Percentiles rank a stretch among this genome's conserved stretches.
phyloP scores from a whole-genome alignment of 35 echinoderm and acorn worm species.

The Ophiothrix spiculata region DNA sequence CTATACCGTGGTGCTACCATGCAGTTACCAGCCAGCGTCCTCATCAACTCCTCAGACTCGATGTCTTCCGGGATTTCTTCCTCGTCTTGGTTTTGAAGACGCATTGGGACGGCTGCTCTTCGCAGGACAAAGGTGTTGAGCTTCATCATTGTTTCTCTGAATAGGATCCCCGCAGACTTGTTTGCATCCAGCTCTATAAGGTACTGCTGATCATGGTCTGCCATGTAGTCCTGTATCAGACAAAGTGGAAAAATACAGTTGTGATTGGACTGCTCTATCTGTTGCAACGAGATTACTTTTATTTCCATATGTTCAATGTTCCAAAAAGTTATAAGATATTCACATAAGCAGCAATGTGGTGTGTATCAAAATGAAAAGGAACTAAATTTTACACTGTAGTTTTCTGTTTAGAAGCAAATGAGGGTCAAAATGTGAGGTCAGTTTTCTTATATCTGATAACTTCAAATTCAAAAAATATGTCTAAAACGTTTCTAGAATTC shows the following conservation, averaged over 20 bases:
- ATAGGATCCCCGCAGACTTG: conserved; percentile 46
- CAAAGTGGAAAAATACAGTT: neutral
- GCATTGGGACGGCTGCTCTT: conserved; percentile 87
- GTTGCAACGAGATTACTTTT: neutral
- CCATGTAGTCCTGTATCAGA: conserved; percentile 82
- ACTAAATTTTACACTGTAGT: too few relatives aligned
- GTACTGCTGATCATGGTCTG: conserved; percentile 93
- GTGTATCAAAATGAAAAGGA: too few relatives aligned
- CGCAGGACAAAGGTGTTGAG: conserved; percentile 88
- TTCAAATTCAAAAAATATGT: too few relatives aligned
- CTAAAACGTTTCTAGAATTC: too few relatives aligned
- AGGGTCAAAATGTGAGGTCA: too few relatives aligned
- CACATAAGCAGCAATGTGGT: too few relatives aligned
- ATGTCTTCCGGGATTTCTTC: conserved; percentile 96
- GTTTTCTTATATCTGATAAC: too few relatives aligned
- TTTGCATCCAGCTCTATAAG: conserved; percentile 91
- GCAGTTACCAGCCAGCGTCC: conserved; percentile 70
- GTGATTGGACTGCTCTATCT: neutral
- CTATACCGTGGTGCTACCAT: conserved; percentile 93
- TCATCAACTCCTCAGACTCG: conserved; percentile 94
- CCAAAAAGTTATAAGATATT: neutral
- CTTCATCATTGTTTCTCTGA: conserved; percentile 77
- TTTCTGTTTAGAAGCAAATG: too few relatives aligned
- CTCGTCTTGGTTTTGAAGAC: conserved; percentile 85
- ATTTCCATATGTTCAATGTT: neutral